Conservation (phyloP, 2,113 vertebrate genomes). For the Anhinga anhinga region DNA sequence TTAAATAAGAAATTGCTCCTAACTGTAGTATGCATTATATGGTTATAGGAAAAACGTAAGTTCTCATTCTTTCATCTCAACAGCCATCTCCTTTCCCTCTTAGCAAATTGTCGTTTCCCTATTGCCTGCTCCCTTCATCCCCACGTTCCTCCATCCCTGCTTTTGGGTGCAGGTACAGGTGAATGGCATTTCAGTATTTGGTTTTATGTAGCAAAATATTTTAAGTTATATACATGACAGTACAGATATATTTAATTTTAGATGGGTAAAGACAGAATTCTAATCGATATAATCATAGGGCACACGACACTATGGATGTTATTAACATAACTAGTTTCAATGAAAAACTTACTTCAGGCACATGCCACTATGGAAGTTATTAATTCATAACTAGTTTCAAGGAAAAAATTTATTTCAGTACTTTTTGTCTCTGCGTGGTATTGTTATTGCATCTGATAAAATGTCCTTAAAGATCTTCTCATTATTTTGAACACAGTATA, state of each 20-base stretch:
- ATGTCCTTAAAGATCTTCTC: neutral
- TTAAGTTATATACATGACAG: neutral
- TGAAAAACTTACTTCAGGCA: neutral
- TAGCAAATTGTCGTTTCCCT: neutral
- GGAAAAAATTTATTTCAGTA: neutral
- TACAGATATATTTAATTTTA: neutral
- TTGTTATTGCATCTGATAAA: neutral
- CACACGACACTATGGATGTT: neutral
- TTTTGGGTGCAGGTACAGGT: neutral
- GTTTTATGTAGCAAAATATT: neutral
- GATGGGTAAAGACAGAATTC: neutral
- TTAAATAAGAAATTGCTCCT: neutral
- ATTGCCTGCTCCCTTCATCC: neutral
- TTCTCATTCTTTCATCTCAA: neutral
- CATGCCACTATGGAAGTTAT: neutral
- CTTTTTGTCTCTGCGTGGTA: neutral
- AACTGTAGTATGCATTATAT: neutral
- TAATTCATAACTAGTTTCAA: neutral
- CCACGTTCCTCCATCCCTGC: fast-evolving
- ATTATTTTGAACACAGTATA: neutral
- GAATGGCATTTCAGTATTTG: neutral
- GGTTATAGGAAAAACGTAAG: neutral
- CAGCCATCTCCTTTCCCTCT: neutral
- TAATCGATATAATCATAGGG: neutral
- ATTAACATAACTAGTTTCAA: neutral